Conservation (phyloP, 30 jellyfish, hydroid and myxozoan genomes). For the Nemopilema nomurai region DNA sequence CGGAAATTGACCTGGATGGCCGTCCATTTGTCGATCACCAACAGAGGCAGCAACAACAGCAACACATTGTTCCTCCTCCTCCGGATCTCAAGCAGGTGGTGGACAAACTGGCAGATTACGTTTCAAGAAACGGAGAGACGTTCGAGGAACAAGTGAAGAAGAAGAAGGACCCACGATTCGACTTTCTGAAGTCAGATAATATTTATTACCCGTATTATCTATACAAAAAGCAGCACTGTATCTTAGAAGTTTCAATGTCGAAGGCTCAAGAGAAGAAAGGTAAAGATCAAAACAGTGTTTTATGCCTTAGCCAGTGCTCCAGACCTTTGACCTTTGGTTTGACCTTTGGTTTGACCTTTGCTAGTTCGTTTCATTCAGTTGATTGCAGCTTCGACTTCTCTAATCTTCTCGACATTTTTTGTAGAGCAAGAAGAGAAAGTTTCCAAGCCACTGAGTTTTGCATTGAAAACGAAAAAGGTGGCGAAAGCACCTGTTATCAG, state of each 20-base stretch:
- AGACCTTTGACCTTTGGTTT: neutral
- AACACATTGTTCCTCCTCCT: conserved; percentile 76
- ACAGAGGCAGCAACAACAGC: conserved; percentile 30
- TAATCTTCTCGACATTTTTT: neutral
- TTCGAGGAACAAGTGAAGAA: conserved; percentile 77
- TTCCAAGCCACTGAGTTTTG: conserved; percentile 62
- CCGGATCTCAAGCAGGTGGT: conserved; percentile 88
- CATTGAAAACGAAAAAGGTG: conserved; percentile 38
- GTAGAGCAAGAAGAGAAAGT: conserved; percentile 32
- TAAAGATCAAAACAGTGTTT: neutral
- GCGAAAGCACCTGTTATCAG: neutral
- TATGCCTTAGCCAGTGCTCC: neutral
- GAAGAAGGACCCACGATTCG: conserved; percentile 90
- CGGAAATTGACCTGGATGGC: neutral
- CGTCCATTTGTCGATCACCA: neutral
- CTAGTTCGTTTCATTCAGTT: neutral
- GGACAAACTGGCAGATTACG: conserved; percentile 84
- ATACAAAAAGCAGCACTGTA: conserved; percentile 53
- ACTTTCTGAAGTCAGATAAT: conserved; percentile 61
- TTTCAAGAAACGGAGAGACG: conserved; percentile 85
- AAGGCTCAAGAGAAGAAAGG: conserved; percentile 37
- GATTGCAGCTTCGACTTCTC: neutral
- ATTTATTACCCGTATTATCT: conserved; percentile 74
- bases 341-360: neutral
- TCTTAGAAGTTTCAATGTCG: conserved; percentile 11